Evolutionary conservation across 2,888 invertebrate species (phyloP).

Genomic region (Ctena decussata): DNA sequence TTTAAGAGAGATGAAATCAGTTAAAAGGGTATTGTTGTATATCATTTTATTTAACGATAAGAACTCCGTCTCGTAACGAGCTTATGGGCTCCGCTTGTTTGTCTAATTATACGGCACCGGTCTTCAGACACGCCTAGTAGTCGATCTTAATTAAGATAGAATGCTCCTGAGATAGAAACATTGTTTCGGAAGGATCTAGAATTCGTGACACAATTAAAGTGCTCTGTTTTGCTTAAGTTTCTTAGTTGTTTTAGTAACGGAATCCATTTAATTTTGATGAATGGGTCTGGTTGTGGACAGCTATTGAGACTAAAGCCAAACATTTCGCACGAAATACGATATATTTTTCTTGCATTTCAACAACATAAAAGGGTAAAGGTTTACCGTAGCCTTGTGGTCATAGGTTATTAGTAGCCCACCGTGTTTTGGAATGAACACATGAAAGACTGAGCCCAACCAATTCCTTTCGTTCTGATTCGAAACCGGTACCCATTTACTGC

Average conservation of each 20-base stretch:
- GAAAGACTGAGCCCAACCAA: no score
- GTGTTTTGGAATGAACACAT: no score
- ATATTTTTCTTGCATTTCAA: no score
- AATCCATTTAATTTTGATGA: not conserved
- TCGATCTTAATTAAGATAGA: constrained; percentile 5
- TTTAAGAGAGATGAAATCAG: constrained; percentile 14
- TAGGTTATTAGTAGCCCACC: no score
- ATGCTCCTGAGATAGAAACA: not conserved
- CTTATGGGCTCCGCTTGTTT: not conserved
- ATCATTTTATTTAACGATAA: constrained; percentile 11
- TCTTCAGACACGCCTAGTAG: constrained; percentile 1
- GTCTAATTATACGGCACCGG: constrained; percentile 2
- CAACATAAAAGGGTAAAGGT: no score
- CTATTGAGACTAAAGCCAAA: no score
- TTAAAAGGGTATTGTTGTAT: constrained; percentile 4
- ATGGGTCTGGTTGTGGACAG: not conserved
- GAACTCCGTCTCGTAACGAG: not conserved
- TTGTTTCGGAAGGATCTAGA: not conserved
- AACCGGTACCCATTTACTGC: no score
- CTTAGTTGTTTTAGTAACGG: not conserved
- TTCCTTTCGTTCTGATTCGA: no score
- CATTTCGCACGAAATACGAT: no score
- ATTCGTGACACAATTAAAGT: not conserved
- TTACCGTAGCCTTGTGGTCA: no score
- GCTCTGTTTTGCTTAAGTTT: not conserved